Base-by-base conservation (phyloP, 2,888 invertebrate genomes). In the Heliconius cydno region DNA sequence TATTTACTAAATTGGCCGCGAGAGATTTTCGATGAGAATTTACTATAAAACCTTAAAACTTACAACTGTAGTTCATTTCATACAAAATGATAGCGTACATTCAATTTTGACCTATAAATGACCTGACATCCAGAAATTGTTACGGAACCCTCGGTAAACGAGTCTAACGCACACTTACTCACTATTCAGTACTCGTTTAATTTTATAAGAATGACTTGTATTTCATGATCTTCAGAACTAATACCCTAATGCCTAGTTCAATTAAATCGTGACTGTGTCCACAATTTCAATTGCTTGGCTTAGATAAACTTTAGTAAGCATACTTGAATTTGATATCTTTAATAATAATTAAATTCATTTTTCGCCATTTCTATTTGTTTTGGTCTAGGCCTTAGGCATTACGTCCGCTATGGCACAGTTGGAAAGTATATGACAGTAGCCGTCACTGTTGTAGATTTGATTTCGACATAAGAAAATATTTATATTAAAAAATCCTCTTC, bases 271-370 rank as follows among this genome's bases (percentile, higher is more conserved):
- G 41, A 70, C 70, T 46, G n/a, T 68, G 46, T 46, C 25, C 15
- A 70, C 41, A 70, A 19, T 70, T 70, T 70, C 68, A 68, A 68
- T 68, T 68, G 68, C 68, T 41, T 38, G 41, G 68, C 25, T 68
- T 41, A 41, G 41, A 68, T 68, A 68, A 68, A 28, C 41, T 74
- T 25, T 63, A 63, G 34, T 74, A 28, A 65, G 12, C 65, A 75
- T 75, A 68, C 68, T 68, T 68, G 68, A 68, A 41, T 68, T 68
- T 68, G 41, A 68, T 68, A 68, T 41, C 38, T 68, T 41, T 2
- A 68, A 68, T 25, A 68, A 25, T 68, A 41, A 68, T 68, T 25
- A 38, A 38, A 68, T 41, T 22, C 0, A n/a, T 38, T 38, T 68
- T 68, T 67, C 30, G 10, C 22, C 12, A 34, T 22, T 34, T 22